Evolutionary conservation across 37 sponge, comb jelly and placozoan species (phyloP).

Genomic region (Cliona cf. orientalis): DNA sequence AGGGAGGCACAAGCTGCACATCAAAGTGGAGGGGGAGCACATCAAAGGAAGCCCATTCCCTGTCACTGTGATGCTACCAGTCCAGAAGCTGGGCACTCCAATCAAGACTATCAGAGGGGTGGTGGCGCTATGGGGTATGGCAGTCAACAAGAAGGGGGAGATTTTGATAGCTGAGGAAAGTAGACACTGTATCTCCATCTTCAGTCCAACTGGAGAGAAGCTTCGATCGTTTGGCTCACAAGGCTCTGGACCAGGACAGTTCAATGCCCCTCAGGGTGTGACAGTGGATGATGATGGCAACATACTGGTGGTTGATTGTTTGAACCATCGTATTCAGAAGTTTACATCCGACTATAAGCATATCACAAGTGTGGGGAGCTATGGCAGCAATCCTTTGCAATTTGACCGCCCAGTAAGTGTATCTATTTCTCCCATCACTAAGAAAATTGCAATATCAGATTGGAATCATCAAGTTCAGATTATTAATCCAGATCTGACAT

Average conservation of each 20-base stretch:
- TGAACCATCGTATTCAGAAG: conserved; percentile 29
- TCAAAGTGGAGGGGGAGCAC: conserved; percentile 13
- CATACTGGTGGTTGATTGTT: conserved; percentile 6
- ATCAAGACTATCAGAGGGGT: not conserved
- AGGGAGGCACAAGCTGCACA: no score
- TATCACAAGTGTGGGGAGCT: conserved; percentile 24
- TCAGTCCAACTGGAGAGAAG: no score
- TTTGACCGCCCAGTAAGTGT: conserved; percentile 50
- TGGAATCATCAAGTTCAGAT: conserved; percentile 54
- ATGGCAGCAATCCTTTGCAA: conserved; percentile 26
- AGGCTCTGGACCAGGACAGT: no score
- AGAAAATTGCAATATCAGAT: conserved; percentile 44
- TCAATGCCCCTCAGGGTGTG: no score
- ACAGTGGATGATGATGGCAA: not conserved
- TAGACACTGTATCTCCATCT: no score
- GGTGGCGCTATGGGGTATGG: not conserved
- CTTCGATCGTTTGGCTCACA: no score
- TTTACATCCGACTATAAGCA: conserved; percentile 44
- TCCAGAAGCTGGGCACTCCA: no score
- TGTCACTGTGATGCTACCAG: no score
- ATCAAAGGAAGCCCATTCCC: no score
- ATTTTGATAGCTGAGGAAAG: no score
- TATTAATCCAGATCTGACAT: conserved; percentile 42
- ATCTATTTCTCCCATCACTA: conserved; percentile 16
- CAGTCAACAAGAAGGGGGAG: no score